phyloP scores from a whole-genome alignment of 2,113 vertebrate genomes.

The Lethenteron camtschaticum region DNA sequence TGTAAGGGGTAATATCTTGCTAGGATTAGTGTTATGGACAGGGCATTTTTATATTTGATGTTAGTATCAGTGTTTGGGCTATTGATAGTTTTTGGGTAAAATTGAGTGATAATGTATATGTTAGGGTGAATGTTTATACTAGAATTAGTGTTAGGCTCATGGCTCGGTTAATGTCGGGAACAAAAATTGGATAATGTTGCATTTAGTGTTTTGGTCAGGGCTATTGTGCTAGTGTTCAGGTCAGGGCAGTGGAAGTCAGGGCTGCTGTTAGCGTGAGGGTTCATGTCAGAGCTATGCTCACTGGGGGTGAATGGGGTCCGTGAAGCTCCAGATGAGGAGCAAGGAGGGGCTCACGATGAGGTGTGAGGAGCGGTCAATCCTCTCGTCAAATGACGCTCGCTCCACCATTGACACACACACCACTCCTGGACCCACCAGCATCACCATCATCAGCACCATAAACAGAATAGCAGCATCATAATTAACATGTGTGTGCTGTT shows the following conservation, averaged over 20 bases:
- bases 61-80: too few species aligned
- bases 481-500: background rate
- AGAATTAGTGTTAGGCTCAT: too few species aligned
- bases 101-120: too few species aligned
- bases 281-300: constrained; percentile 18
- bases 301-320: constrained; percentile 45
- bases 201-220: background rate
- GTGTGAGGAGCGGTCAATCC: constrained; percentile 20
- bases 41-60: too few species aligned
- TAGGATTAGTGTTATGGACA: too few species aligned
- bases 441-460: background rate
- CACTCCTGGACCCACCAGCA: constrained; percentile 28
- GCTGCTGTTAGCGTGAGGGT: constrained; percentile 10
- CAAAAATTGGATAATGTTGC: background rate
- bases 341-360: constrained; percentile 24
- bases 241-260: constrained; percentile 4
- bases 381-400: constrained; percentile 21
- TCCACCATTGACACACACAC: constrained; percentile 39
- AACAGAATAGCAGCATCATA: background rate
- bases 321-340: constrained; percentile 56
- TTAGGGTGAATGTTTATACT: too few species aligned
- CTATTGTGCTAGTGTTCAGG: background rate
- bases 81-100: too few species aligned
- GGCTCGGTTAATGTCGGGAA: too few species aligned
- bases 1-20: too few species aligned